Evolutionary conservation across 2,888 invertebrate species (phyloP).

Genomic region (Stegophylla sp.): DNA sequence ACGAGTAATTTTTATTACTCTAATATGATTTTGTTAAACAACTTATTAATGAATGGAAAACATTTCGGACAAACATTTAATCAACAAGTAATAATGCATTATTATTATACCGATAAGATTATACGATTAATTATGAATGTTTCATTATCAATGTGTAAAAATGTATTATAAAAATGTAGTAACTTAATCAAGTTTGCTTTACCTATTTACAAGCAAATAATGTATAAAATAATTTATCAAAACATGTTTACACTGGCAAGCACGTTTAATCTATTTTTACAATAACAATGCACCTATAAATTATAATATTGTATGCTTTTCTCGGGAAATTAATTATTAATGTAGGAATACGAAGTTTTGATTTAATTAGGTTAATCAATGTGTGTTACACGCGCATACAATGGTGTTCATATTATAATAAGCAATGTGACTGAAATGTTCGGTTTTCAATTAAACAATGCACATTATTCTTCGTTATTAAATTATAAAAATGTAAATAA

Average conservation of each 20-base stretch:
- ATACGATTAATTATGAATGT: neutral
- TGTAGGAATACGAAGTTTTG: neutral
- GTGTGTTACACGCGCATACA: neutral
- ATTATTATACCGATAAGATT: neutral
- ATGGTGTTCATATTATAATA: neutral
- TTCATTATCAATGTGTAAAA: neutral
- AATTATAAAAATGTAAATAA: neutral
- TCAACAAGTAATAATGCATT: neutral
- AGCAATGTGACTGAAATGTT: neutral
- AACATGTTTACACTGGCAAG: neutral
- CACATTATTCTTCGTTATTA: neutral
- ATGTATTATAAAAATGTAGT: conserved; percentile 1
- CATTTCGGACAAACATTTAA: too few species aligned
- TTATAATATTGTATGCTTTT: neutral
- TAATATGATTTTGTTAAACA: too few species aligned
- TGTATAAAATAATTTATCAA: neutral
- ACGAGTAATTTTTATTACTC: too few species aligned
- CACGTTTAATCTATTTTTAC: neutral
- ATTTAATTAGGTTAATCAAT: conserved; percentile 5
- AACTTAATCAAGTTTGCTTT: neutral
- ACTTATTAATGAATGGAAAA: too few species aligned
- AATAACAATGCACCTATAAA: neutral
- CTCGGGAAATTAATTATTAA: neutral
- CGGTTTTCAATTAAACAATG: neutral
- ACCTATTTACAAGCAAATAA: neutral